A percentile compares a stretch with the other conserved stretches of the same genome.
These are phyloP conservation scores for Percopsis transmontana DNA, from an alignment of 2,113 vertebrate genomes.

Conservation along the genomic window DNA sequence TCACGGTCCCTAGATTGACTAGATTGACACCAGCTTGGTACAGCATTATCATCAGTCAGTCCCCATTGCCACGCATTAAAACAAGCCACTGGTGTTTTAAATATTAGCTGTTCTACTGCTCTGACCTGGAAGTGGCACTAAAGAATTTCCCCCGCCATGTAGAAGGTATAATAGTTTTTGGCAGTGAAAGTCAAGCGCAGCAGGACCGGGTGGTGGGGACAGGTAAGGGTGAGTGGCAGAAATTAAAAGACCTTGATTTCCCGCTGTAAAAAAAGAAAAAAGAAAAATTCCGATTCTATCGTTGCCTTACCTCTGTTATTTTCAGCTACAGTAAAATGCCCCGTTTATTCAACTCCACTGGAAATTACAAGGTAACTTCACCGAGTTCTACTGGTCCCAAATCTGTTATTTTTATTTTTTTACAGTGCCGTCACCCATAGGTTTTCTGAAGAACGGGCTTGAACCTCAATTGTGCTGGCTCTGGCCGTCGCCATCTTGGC, in stretches of 20 bases:
- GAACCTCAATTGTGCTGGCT: too few species aligned
- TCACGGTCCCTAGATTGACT: slow-evolving; percentile 71
- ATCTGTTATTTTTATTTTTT: background rate
- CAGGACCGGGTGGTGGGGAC: slow-evolving; percentile 11
- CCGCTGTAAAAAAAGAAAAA: too few species aligned
- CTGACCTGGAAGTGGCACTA: slow-evolving; percentile 29
- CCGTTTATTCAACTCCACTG: too few species aligned
- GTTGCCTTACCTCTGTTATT: too few species aligned
- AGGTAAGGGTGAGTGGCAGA: slow-evolving; percentile 44
- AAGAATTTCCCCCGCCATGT: slow-evolving; percentile 19
- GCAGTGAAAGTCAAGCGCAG: slow-evolving; percentile 22
- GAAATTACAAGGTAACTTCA: too few species aligned
- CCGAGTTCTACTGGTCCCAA: background rate
- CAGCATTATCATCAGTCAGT: slow-evolving; percentile 78
- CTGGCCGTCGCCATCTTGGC: too few species aligned
- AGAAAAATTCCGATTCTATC: too few species aligned
- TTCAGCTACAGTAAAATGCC: too few species aligned
- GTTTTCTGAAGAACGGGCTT: too few species aligned
- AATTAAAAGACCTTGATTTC: slow-evolving; percentile 34
- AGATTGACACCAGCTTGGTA: slow-evolving; percentile 75
- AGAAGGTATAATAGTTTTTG: slow-evolving; percentile 21
- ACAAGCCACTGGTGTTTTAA: slow-evolving; percentile 75
- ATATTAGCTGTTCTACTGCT: slow-evolving; percentile 45
- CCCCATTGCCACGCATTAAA: slow-evolving; percentile 73
- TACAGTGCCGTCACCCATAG: too few species aligned